Conservation (phyloP, 1,140 invertebrate species). For the Gryon sp. region DNA sequence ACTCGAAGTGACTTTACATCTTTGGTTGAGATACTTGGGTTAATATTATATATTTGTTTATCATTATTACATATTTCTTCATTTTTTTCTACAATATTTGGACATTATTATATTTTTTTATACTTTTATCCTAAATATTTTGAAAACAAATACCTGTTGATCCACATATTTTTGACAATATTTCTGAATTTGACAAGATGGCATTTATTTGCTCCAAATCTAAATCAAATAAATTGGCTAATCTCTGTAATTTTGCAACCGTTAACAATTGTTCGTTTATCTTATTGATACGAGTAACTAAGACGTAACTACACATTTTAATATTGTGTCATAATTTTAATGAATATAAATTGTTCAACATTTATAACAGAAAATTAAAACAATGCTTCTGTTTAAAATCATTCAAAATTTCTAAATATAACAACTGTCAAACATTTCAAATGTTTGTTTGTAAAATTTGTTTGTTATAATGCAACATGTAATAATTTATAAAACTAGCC, state of each 20-base stretch:
- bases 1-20: background rate
- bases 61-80: background rate
- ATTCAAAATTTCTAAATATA: slow-evolving; percentile 19
- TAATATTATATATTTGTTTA: background rate
- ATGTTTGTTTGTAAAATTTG: slow-evolving; percentile 6
- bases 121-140: background rate
- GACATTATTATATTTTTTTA: too few species aligned
- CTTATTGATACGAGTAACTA: slow-evolving; percentile 30
- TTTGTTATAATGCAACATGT: background rate
- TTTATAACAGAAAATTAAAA: slow-evolving; percentile 4
- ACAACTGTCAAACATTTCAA: slow-evolving; percentile 13
- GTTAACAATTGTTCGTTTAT: slow-evolving; percentile 44
- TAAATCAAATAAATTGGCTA: slow-evolving; percentile 34
- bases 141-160: background rate
- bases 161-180: background rate
- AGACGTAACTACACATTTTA: slow-evolving; percentile 30
- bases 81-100: background rate
- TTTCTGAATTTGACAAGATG: background rate
- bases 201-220: background rate
- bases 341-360: slow-evolving; percentile 5
- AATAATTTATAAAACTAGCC: background rate
- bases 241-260: slow-evolving; percentile 52
- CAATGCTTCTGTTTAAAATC: too few species aligned
- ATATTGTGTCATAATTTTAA: slow-evolving; percentile 13
- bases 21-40: background rate